Conservation (phyloP, 1,140 invertebrate genomes). For the Bombus cullumanus region DNA sequence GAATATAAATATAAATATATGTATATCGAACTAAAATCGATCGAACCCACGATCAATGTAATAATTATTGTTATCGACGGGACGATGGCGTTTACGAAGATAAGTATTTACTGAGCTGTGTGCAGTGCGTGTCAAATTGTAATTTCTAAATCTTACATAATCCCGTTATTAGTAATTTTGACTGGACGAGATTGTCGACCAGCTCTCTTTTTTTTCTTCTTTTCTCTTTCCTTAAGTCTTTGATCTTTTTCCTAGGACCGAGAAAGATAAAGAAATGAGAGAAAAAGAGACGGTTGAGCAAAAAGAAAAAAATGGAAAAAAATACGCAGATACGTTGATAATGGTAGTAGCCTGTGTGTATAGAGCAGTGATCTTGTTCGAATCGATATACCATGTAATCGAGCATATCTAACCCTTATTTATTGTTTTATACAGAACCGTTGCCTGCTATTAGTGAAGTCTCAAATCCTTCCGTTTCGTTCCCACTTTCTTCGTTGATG, state of each 20-base stretch:
- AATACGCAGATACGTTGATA: neutral
- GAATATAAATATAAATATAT: conserved; percentile 77
- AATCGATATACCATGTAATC: neutral
- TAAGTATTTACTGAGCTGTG: conserved; percentile 51
- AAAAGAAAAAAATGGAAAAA: neutral
- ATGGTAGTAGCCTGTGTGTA: neutral
- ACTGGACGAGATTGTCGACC: neutral
- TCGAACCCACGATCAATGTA: conserved; percentile 44
- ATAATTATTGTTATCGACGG: conserved; percentile 58
- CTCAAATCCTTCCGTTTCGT: neutral
- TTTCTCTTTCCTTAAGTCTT: neutral
- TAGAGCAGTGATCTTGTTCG: neutral
- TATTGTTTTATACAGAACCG: conserved; percentile 9
- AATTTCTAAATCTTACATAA: neutral
- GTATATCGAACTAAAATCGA: conserved; percentile 76
- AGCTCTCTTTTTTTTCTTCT: neutral
- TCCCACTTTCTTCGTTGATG: neutral
- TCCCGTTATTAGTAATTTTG: neutral
- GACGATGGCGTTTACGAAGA: conserved; percentile 2
- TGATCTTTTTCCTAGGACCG: neutral
- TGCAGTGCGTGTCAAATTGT: conserved; percentile 43
- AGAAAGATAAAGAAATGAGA: neutral
- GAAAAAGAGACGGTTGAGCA: neutral
- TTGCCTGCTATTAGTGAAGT: neutral
- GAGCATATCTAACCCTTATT: conserved; percentile 3